Percentiles rank a stretch among this genome's conserved stretches.
Evolutionary conservation across 2,888 invertebrate genomes (phyloP).

Genomic region (Gymnoscelis rufifasciata): DNA sequence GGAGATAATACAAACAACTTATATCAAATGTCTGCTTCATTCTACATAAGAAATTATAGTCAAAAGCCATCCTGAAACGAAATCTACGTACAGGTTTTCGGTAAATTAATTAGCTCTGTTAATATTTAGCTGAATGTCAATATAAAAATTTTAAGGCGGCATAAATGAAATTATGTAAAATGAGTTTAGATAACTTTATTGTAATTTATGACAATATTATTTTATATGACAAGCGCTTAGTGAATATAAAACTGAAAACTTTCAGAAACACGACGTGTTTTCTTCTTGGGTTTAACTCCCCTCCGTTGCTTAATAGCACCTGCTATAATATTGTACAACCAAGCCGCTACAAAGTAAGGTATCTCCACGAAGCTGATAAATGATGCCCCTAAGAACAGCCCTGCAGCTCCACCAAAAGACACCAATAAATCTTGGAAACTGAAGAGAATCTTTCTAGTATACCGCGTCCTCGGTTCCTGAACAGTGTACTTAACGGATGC

Average conservation of each 20-base stretch:
- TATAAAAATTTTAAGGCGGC: too few relatives aligned
- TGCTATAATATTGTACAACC: constrained; percentile 14
- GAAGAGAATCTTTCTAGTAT: constrained; percentile 80
- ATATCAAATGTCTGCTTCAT: too few relatives aligned
- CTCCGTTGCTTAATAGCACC: background rate
- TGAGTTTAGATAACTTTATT: too few relatives aligned
- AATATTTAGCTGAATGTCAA: too few relatives aligned
- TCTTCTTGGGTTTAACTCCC: background rate
- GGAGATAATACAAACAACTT: constrained; percentile 1
- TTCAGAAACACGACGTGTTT: background rate
- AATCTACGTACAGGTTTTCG: too few relatives aligned
- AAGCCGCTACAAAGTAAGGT: constrained; percentile 61
- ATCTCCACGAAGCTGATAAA: constrained; percentile 81
- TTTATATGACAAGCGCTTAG: too few relatives aligned
- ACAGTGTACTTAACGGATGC: constrained; percentile 69
- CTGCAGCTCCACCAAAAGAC: constrained; percentile 81
- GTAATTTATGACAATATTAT: too few relatives aligned
- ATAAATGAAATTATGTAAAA: too few relatives aligned
- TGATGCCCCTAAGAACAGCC: constrained; percentile 81
- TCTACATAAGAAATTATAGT: too few relatives aligned
- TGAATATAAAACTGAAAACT: constrained; percentile 1
- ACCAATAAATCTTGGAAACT: constrained; percentile 83
- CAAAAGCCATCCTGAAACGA: too few relatives aligned
- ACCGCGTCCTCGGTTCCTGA: constrained; percentile 75
- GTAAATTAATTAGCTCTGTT: too few relatives aligned